These are phyloP conservation scores for Alligator mississippiensis DNA, from an alignment of 2,113 vertebrate species.

Conservation along the genomic window DNA sequence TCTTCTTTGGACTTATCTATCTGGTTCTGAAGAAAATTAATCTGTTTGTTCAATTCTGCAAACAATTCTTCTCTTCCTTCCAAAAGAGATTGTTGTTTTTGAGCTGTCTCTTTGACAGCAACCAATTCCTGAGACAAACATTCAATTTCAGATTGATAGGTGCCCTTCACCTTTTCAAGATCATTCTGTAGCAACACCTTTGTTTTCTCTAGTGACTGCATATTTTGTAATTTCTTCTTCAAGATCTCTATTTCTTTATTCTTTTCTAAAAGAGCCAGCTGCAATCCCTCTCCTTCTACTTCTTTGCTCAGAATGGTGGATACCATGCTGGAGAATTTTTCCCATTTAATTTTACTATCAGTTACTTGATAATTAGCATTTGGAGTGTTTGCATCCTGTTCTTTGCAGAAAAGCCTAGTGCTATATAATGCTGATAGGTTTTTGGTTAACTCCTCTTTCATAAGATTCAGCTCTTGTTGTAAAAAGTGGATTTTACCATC, in stretches of 20 bases:
- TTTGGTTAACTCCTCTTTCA: constrained; percentile 80
- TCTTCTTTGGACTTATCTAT: constrained; percentile 63
- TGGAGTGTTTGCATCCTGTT: constrained; percentile 66
- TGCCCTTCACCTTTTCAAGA: constrained; percentile 56
- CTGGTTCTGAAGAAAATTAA: constrained; percentile 70
- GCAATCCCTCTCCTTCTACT: constrained; percentile 66
- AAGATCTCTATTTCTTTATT: constrained; percentile 73
- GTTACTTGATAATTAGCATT: constrained; percentile 49
- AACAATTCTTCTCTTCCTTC: constrained; percentile 62
- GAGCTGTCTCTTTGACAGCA: constrained; percentile 28
- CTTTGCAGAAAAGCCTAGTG: constrained; percentile 76
- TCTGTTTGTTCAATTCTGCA: constrained; percentile 56
- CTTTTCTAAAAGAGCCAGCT: constrained; percentile 72
- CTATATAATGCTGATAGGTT: constrained; percentile 72
- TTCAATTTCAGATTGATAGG: constrained; percentile 59
- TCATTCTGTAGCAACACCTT: constrained; percentile 48
- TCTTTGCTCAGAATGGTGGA: constrained; percentile 79
- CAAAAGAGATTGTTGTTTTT: constrained; percentile 56
- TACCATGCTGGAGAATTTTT: constrained; percentile 75
- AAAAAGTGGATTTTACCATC: constrained; percentile 82
- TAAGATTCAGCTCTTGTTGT: constrained; percentile 81
- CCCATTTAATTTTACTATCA: constrained; percentile 75
- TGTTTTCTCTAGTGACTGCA: constrained; percentile 41
- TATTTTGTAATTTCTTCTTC: constrained; percentile 26
- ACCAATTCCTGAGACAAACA: constrained; percentile 66